These are phyloP conservation scores for Thereuonema tuberculata DNA, from an alignment of 1,140 invertebrate genomes.

Conservation along the genomic window DNA sequence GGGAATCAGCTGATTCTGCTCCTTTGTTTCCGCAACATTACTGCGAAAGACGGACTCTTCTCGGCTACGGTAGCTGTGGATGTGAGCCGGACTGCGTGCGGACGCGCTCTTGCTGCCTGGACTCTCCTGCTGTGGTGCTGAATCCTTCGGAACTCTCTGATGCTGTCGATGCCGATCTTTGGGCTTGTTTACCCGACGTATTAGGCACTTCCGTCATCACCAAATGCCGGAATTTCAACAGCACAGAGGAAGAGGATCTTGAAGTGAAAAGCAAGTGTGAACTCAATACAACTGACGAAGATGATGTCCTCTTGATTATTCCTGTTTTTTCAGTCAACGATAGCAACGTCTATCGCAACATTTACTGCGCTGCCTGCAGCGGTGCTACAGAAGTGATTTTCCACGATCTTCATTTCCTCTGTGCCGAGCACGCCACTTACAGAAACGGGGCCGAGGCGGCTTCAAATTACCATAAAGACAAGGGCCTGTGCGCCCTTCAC, in stretches of 20 bases:
- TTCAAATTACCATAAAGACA: background rate
- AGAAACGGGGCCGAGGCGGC: background rate
- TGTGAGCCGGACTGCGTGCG: background rate
- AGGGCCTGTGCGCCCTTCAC: background rate
- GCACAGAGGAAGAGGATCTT: no score
- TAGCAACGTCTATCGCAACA: slow-evolving; percentile 2
- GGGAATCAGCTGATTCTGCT: background rate
- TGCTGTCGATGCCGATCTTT: background rate
- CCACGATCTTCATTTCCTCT: background rate
- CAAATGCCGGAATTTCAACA: slow-evolving; percentile 3
- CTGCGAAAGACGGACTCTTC: background rate
- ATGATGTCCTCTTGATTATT: background rate
- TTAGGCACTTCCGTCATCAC: background rate
- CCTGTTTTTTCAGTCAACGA: background rate
- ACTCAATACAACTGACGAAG: no score
- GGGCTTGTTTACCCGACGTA: background rate
- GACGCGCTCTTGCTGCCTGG: background rate
- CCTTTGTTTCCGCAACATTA: slow-evolving; percentile 4
- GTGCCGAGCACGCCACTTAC: background rate
- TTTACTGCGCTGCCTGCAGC: slow-evolving; percentile 1
- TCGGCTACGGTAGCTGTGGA: slow-evolving; percentile 5
- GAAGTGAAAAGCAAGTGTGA: background rate
- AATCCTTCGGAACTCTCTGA: background rate
- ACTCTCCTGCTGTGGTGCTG: background rate
- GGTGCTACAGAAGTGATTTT: background rate